Conservation (phyloP, 2,888 invertebrate genomes). For the Ypsolopha sequella region DNA sequence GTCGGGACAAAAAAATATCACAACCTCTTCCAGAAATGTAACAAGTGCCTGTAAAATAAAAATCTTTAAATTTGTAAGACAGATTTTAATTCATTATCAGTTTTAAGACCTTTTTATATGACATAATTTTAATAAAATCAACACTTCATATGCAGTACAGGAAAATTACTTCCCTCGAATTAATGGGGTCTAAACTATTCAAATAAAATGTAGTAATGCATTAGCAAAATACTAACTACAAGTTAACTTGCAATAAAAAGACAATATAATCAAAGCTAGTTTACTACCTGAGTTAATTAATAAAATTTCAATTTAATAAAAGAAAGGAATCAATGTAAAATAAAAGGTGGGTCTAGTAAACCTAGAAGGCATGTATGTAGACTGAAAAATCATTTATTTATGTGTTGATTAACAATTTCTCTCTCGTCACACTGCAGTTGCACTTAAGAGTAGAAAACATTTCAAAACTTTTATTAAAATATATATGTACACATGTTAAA, state of each 20-base stretch:
- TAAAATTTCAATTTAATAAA: conserved; percentile 30
- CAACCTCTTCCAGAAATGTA: not conserved
- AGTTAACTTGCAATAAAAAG: conserved; percentile 28
- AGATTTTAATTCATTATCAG: conserved; percentile 58
- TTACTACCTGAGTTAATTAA: conserved; percentile 21
- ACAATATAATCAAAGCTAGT: conserved; percentile 21
- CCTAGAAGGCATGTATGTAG: not conserved
- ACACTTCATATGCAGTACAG: conserved; percentile 30
- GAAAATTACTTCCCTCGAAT: conserved; percentile 22
- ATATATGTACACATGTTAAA: conserved; percentile 50
- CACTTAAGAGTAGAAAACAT: conserved; percentile 59
- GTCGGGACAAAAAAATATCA: not conserved
- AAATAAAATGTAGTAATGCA: conserved; percentile 35
- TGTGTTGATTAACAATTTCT: conserved; percentile 35
- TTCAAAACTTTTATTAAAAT: conserved; percentile 39
- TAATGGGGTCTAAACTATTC: conserved; percentile 33
- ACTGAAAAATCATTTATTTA: not conserved
- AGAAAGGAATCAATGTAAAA: conserved; percentile 11
- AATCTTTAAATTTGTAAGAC: conserved; percentile 6
- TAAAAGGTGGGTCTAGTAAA: conserved; percentile 7
- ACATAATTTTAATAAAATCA: conserved; percentile 40
- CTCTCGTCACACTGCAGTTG: conserved; percentile 66
- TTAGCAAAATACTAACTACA: conserved; percentile 41
- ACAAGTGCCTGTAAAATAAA: not conserved
- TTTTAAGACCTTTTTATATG: conserved; percentile 47